A percentile compares a stretch with the other conserved stretches of the same genome.
Evolutionary conservation across 2,888 invertebrate genomes (phyloP).

Genomic region (Ichneumon xanthorius): DNA sequence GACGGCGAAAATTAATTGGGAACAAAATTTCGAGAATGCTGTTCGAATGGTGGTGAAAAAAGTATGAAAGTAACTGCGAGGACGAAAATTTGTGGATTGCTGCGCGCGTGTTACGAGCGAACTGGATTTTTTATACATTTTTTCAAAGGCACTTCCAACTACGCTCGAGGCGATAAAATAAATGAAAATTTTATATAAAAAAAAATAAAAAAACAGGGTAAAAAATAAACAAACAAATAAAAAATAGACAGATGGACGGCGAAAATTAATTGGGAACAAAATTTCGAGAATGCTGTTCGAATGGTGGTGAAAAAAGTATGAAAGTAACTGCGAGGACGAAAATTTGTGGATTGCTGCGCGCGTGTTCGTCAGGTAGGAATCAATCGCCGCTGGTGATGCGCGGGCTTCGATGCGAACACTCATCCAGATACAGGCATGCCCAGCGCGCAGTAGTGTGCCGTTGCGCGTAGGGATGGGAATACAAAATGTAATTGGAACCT

Average conservation of each 20-base stretch:
- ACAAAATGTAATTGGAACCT: conserved; percentile 71
- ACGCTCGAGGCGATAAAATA: too few species aligned
- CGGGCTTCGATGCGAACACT: conserved; percentile 40
- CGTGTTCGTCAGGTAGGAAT: conserved; percentile 47
- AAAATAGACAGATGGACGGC: not conserved
- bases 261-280: conserved; percentile 44
- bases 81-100: conserved; percentile 1
- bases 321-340: not conserved
- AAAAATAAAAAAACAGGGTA: too few species aligned
- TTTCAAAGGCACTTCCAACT: too few species aligned
- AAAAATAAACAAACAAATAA: too few species aligned
- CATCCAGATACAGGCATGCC: not conserved
- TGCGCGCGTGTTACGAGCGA: conserved; percentile 26
- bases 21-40: conserved; percentile 33
- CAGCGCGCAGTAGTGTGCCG: not conserved
- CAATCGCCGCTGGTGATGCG: conserved; percentile 53
- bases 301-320: not conserved
- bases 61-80: not conserved
- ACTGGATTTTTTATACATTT: too few species aligned
- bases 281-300: conserved; percentile 14
- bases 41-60: not conserved
- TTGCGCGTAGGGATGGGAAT: conserved; percentile 53
- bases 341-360: conserved; percentile 12
- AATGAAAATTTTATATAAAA: too few species aligned
- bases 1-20: conserved; percentile 31